These are phyloP conservation scores for Sphaeramia orbicularis DNA, from an alignment of 2,797 vertebrate genomes.

Conservation along the genomic window DNA sequence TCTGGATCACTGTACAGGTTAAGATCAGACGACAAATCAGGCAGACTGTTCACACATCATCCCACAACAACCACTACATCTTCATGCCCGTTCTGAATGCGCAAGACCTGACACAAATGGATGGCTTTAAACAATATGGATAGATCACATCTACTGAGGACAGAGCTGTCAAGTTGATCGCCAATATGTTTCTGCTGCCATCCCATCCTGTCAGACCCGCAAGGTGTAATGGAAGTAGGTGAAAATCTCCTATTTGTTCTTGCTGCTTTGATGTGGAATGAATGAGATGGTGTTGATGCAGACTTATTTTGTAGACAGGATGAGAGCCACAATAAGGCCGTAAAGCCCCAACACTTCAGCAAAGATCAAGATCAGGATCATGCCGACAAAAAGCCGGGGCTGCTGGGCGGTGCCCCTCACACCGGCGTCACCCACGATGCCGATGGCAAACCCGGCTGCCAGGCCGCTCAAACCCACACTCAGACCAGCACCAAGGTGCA, in stretches of 20 bases:
- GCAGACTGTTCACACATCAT: conserved; percentile 82
- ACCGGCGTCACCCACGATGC: conserved; percentile 97
- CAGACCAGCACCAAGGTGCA: conserved; percentile 96
- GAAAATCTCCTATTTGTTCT: conserved; percentile 82
- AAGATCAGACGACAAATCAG: conserved; percentile 84
- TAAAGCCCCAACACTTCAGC: conserved; percentile 99
- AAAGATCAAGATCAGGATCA: conserved; percentile 99
- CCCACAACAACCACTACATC: conserved; percentile 79
- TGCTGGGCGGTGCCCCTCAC: conserved; percentile 98
- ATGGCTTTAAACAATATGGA: conserved; percentile 77
- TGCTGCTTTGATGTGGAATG: conserved; percentile 81
- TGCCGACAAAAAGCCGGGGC: conserved; percentile 97
- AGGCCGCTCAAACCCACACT: conserved; percentile 98
- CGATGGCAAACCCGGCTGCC: conserved; percentile 98
- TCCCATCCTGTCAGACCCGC: conserved; percentile 79
- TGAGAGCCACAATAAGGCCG: conserved; percentile 97
- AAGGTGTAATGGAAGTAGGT: conserved; percentile 77
- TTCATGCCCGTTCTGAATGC: conserved; percentile 75
- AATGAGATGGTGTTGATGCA: conserved; percentile 72
- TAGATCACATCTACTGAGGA: conserved; percentile 70
- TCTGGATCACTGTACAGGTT: conserved; percentile 86
- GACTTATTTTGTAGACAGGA: conserved; percentile 96
- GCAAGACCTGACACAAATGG: conserved; percentile 77
- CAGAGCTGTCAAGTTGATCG: conserved; percentile 49
- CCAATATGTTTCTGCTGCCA: conserved; percentile 68